A percentile compares a stretch with the other conserved stretches of the same genome.
Conservation (phyloP, 2,113 vertebrate genomes). For the Clarias batrachus region DNA sequence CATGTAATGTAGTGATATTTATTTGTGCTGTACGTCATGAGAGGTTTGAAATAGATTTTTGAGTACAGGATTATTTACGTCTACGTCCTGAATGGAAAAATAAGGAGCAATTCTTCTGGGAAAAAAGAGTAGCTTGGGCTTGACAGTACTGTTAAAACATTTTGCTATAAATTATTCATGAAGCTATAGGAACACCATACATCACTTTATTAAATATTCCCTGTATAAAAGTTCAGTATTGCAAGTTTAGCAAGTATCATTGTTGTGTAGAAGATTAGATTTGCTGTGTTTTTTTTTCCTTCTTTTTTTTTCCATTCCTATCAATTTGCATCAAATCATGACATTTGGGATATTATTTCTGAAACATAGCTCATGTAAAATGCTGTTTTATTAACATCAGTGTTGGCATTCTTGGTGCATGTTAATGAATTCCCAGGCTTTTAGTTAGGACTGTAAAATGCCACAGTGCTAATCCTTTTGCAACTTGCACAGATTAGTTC, state of each 20-base stretch:
- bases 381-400: not conserved
- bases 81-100: not conserved
- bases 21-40: constrained; percentile 28
- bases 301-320: not conserved
- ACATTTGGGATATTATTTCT: not conserved
- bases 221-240: constrained; percentile 23
- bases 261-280: not conserved
- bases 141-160: not conserved
- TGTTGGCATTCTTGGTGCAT: constrained; percentile 10
- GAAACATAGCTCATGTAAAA: not conserved
- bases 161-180: constrained; percentile 8
- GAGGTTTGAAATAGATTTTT: not conserved
- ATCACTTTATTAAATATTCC: constrained; percentile 6
- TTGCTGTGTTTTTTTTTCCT: not conserved
- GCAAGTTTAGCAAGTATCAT: constrained; percentile 10
- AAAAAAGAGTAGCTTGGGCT: not conserved
- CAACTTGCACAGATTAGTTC: constrained; percentile 45
- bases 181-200: constrained; percentile 1
- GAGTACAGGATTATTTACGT: not conserved
- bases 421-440: not conserved
- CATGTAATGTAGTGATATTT: constrained; percentile 52
- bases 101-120: not conserved
- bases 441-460: constrained; percentile 28
- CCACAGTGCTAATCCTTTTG: constrained; percentile 47
- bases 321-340: not conserved